Conservation (phyloP, 2,797 vertebrate genomes). For the Myiotriccus ornatus region DNA sequence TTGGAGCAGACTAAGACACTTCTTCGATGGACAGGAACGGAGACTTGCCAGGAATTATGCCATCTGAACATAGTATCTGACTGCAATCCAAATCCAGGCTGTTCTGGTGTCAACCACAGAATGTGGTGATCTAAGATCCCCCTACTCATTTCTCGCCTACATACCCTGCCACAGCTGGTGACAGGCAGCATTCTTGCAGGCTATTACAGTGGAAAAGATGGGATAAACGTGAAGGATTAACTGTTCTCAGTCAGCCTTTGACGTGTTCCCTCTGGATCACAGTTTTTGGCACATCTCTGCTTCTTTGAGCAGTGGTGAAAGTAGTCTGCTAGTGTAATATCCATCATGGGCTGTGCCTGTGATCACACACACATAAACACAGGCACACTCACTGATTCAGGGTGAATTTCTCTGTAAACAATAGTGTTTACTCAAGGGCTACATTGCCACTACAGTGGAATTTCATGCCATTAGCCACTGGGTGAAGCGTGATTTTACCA, state of each 20-base stretch:
- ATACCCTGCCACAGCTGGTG: neutral
- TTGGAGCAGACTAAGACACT: neutral
- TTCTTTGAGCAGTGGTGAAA: neutral
- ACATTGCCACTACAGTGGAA: neutral
- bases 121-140: neutral
- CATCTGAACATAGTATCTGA: neutral
- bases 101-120: neutral
- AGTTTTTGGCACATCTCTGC: conserved; percentile 19
- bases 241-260: conserved; percentile 45
- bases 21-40: neutral
- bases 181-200: conserved; percentile 33
- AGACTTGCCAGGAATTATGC: neutral
- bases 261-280: conserved; percentile 9
- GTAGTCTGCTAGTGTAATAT: neutral
- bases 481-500: neutral
- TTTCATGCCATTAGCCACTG: neutral
- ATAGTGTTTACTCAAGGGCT: neutral
- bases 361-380: conserved; percentile 2
- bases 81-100: neutral
- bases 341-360: neutral
- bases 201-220: neutral
- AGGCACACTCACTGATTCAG: neutral
- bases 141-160: neutral
- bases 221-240: conserved; percentile 36
- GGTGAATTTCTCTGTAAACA: neutral